A percentile compares a stretch with the other conserved stretches of the same genome.
These are phyloP conservation scores for Lasioglossum vierecki DNA, from an alignment of 2,888 invertebrate species.

Conservation along the genomic window DNA sequence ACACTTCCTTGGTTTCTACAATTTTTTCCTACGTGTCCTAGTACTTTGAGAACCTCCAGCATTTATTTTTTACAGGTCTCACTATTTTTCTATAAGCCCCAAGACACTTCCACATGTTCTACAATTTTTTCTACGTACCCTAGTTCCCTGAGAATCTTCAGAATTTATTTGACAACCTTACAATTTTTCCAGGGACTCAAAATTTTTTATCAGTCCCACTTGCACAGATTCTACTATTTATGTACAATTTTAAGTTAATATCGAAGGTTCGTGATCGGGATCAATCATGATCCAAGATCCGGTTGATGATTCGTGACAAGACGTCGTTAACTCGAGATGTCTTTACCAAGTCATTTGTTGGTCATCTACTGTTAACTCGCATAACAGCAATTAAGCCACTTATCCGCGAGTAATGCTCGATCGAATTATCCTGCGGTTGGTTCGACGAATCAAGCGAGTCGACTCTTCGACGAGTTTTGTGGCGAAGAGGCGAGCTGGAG, in stretches of 20 bases:
- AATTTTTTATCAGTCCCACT: no score
- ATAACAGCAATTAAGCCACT: slow-evolving; percentile 2
- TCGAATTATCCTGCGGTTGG: slow-evolving; percentile 65
- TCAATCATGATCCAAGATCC: background rate
- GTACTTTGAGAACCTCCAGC: no score
- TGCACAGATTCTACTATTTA: no score
- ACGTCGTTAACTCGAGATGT: background rate
- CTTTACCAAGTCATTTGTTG: background rate
- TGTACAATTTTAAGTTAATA: background rate
- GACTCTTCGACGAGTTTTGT: slow-evolving; percentile 59
- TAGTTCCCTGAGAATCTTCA: background rate
- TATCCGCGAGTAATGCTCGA: slow-evolving; percentile 41
- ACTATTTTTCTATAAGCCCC: no score
- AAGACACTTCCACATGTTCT: no score
- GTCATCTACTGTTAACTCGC: background rate
- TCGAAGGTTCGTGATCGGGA: background rate
- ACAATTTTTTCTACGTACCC: no score
- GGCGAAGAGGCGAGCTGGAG: slow-evolving; percentile 56
- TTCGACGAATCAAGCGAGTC: slow-evolving; percentile 46
- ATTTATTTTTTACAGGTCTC: no score
- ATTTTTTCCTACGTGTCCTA: no score
- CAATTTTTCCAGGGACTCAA: background rate
- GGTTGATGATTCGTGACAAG: background rate
- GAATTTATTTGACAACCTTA: background rate
- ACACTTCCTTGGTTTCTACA: no score